Evolutionary conservation across 2,797 vertebrate species (phyloP).

Genomic region (Sebastes taczanowskii): DNA sequence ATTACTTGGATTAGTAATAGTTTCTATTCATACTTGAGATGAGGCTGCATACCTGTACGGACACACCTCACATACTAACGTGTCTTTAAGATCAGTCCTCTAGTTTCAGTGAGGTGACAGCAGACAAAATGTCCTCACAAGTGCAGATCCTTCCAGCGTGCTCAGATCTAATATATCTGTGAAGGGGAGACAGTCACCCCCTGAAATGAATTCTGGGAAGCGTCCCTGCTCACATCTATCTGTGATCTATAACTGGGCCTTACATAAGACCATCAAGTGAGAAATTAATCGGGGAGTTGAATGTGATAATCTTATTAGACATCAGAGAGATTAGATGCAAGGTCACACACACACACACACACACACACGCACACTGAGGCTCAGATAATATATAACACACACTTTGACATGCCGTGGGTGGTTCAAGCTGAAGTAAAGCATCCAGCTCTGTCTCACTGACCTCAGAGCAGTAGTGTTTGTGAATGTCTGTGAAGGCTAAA

Average conservation of each 20-base stretch:
- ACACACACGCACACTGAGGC: not conserved
- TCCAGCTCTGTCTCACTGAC: too few relatives aligned
- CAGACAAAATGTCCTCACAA: too few relatives aligned
- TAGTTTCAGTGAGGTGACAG: not conserved
- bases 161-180: not conserved
- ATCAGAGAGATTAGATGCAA: slow-evolving; percentile 6
- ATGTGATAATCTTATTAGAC: slow-evolving; percentile 4
- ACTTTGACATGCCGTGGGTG: not conserved
- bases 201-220: not conserved
- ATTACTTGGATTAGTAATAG: not conserved
- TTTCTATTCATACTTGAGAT: not conserved
- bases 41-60: not conserved
- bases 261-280: not conserved
- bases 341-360: not conserved
- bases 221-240: not conserved
- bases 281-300: slow-evolving; percentile 34
- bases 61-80: not conserved
- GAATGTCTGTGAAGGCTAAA: too few relatives aligned
- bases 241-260: slow-evolving; percentile 5
- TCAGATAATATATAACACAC: not conserved
- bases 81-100: not conserved
- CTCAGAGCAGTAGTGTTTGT: too few relatives aligned
- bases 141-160: too few relatives aligned
- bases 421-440: too few relatives aligned
- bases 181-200: not conserved